These are phyloP conservation scores for Sweltsa coloradensis DNA, from an alignment of 1,140 invertebrate species.

Conservation along the genomic window DNA sequence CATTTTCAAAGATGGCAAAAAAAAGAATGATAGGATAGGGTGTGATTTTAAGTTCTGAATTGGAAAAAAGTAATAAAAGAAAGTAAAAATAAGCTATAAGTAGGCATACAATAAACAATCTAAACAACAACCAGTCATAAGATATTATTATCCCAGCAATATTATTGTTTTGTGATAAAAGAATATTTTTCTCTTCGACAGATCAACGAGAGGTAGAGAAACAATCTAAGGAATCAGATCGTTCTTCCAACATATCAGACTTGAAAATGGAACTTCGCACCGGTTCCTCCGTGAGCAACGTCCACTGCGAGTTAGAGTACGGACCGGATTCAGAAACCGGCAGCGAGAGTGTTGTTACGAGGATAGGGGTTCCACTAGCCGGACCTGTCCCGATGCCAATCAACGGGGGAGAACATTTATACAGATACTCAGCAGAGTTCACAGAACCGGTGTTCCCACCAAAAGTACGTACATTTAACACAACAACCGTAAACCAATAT, in stretches of 20 bases:
- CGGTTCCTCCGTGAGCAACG: conserved; percentile 63
- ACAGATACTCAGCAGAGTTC: conserved; percentile 79
- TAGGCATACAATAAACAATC: no score
- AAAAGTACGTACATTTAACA: conserved; percentile 36
- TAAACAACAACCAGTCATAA: no score
- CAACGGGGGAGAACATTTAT: conserved; percentile 43
- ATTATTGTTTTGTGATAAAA: no score
- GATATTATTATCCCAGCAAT: no score
- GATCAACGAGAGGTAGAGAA: conserved; percentile 54
- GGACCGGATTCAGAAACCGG: conserved; percentile 37
- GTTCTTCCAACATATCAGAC: conserved; percentile 82
- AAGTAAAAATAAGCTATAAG: no score
- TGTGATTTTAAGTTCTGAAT: no score
- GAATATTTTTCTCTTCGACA: conserved; percentile 16
- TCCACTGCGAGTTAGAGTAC: conserved; percentile 42
- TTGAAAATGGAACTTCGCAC: conserved; percentile 77
- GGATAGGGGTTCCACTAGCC: conserved; percentile 49
- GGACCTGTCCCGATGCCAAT: conserved; percentile 59
- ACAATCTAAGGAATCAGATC: conserved; percentile 72
- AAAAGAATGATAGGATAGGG: no score
- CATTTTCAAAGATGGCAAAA: no score
- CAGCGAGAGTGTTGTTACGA: conserved; percentile 35
- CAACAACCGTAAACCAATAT: no score
- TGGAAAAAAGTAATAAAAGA: no score
- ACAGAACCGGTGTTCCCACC: conserved; percentile 68